Percentiles rank a stretch among this genome's conserved stretches.
phyloP scores from a whole-genome alignment of 2,113 vertebrate species.

The Channa argus region DNA sequence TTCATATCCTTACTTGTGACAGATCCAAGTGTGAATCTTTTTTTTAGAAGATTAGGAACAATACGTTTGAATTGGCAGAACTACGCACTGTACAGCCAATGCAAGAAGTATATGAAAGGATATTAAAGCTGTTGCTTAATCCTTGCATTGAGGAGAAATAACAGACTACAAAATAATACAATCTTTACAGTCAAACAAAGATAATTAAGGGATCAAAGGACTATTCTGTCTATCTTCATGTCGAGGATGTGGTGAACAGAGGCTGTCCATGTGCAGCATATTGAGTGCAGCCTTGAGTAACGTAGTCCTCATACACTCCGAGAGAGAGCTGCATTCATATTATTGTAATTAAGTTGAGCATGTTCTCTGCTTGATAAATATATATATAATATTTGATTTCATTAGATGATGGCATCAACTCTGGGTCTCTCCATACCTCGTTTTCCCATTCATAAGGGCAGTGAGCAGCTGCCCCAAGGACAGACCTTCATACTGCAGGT shows the following conservation, averaged over 20 bases:
- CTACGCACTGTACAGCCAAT: neutral
- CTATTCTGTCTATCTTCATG: neutral
- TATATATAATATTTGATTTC: too few species aligned
- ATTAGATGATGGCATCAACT: slow-evolving; percentile 17
- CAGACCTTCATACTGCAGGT: neutral
- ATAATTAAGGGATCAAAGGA: neutral
- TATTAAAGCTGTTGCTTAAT: slow-evolving; percentile 1
- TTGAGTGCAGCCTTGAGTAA: too few species aligned
- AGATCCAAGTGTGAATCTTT: neutral
- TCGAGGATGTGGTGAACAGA: slow-evolving; percentile 1
- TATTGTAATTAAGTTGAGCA: too few species aligned
- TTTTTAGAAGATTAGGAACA: neutral
- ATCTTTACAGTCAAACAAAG: neutral
- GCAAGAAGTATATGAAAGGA: neutral
- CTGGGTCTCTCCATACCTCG: neutral
- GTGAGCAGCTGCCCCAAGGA: neutral
- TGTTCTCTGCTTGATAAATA: too few species aligned
- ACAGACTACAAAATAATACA: neutral
- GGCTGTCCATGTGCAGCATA: too few species aligned
- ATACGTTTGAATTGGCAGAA: neutral
- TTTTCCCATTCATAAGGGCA: slow-evolving; percentile 2
- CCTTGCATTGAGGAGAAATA: neutral
- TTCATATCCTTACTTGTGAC: too few species aligned
- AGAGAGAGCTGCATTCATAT: too few species aligned
- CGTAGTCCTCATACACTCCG: too few species aligned